Evolutionary conservation across 1,140 invertebrate genomes (phyloP), one percentile per base, ranked within the genome.

Genomic region (Bombus waltoni): DNA sequence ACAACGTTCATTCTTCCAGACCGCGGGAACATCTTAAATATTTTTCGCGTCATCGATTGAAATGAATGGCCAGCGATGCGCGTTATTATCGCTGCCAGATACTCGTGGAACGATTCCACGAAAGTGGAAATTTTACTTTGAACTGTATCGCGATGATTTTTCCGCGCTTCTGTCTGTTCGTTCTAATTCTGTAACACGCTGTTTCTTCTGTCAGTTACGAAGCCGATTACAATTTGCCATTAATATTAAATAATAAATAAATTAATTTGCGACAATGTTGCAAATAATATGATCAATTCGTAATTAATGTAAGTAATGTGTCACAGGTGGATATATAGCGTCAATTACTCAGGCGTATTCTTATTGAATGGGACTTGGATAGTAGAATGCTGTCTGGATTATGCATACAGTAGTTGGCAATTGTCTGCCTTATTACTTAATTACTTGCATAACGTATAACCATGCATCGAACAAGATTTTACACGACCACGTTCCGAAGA

Each of bases 1-100:
- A 40, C 81, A 15, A 25, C 38, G 40, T 72, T 62, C 83, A 53
- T 84, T 84, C 66, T 47, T 47, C 38, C 35, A 10, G 38, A 77
- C 35, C 73, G 13, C 44, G 3, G 25, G 25, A 75, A 38, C 81
- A 9, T 47, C n/a, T 70, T 47, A 80, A 79, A 72, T 59, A 59
- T 70, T 70, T 53, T 53, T 53, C 42, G 40, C 13, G 42, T 68
- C 78, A n/a, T 44, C 32, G 1, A 40, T 53, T 18, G 28, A 42
- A 62, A 77, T 62, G 42, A 77, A 65, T 32, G 57, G 65, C n/a
- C 75, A 15, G 15, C 32, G 73, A 44, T 28, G 44, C 38, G 32
- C 25, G 32, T 77, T 13, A 42, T 77, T 62, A 77, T 15, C 38
- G 38, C 18, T 18, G 75, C 4, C 53, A 53, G 8, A 18, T 75